Conservation (phyloP, 1,140 invertebrate genomes). For the Odontomachus brunneus region DNA sequence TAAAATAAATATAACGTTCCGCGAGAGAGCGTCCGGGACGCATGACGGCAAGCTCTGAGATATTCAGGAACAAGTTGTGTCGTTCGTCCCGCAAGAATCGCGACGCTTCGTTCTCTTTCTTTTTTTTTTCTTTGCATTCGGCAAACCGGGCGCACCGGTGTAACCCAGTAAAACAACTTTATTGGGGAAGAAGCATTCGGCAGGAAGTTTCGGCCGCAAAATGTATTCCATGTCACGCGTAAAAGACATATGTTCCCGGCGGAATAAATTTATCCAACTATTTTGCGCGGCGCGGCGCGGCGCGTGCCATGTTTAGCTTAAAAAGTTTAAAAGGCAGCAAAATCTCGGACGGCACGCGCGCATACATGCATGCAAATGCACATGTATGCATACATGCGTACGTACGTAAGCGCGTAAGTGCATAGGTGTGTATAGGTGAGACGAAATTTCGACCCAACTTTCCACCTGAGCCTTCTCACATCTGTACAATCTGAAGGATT, state of each 20-base stretch:
- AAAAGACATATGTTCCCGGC: slow-evolving; percentile 1
- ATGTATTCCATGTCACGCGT: slow-evolving; percentile 20
- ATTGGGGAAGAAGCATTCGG: slow-evolving; percentile 12
- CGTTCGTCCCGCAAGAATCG: neutral
- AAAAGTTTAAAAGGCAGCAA: slow-evolving; percentile 28
- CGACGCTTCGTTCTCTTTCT: slow-evolving; percentile 12
- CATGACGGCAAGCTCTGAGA: neutral
- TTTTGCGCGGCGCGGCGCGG: neutral
- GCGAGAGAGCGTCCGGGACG: neutral
- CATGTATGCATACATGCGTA: no score
- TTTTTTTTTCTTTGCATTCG: slow-evolving; percentile 26
- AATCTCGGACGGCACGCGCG: neutral
- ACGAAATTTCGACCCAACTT: no score
- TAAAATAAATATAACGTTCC: neutral
- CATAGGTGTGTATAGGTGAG: neutral
- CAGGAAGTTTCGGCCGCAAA: neutral
- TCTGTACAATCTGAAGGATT: no score
- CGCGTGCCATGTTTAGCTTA: slow-evolving; percentile 12
- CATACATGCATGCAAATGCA: neutral
- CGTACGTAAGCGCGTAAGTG: neutral
- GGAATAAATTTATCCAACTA: slow-evolving; percentile 43
- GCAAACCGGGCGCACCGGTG: neutral
- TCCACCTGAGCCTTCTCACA: no score
- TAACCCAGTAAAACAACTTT: slow-evolving; percentile 15
- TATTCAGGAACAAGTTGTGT: neutral